phyloP scores from a whole-genome alignment of 2,797 vertebrate species.

The Netta rufina region DNA sequence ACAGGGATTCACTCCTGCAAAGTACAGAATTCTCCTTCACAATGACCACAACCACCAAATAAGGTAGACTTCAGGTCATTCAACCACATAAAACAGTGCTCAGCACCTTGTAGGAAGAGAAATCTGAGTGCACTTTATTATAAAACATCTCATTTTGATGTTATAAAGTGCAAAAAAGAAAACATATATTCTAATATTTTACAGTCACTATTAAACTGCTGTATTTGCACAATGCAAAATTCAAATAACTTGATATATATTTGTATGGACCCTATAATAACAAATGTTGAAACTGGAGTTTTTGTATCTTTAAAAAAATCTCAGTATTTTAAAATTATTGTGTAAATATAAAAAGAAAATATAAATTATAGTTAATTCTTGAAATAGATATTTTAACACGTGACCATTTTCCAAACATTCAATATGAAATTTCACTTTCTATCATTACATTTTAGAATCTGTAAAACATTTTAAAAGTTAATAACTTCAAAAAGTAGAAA shows the following conservation, averaged over 20 bases:
- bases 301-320: conserved; percentile 50
- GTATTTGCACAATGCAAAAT: conserved; percentile 67
- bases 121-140: conserved; percentile 69
- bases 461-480: conserved; percentile 50
- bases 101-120: conserved; percentile 53
- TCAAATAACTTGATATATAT: conserved; percentile 59
- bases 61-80: conserved; percentile 13
- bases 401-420: conserved; percentile 47
- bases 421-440: conserved; percentile 44
- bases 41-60: conserved; percentile 21
- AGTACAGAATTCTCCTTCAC: conserved; percentile 60
- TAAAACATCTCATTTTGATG: conserved; percentile 51
- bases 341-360: conserved; percentile 74
- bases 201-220: conserved; percentile 58
- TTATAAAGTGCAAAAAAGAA: conserved; percentile 72
- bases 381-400: conserved; percentile 56
- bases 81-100: conserved; percentile 49
- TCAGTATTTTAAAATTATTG: conserved; percentile 57
- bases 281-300: conserved; percentile 20
- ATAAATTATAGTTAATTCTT: conserved; percentile 75
- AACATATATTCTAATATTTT: conserved; percentile 65
- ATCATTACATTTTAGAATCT: conserved; percentile 44
- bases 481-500: conserved; percentile 25
- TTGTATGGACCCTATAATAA: conserved; percentile 45
- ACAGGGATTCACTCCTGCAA: conserved; percentile 65